A percentile compares a stretch with the other conserved stretches of the same genome.
phyloP scores from a whole-genome alignment of 2,888 invertebrate genomes.

The Panzeria rudis region DNA sequence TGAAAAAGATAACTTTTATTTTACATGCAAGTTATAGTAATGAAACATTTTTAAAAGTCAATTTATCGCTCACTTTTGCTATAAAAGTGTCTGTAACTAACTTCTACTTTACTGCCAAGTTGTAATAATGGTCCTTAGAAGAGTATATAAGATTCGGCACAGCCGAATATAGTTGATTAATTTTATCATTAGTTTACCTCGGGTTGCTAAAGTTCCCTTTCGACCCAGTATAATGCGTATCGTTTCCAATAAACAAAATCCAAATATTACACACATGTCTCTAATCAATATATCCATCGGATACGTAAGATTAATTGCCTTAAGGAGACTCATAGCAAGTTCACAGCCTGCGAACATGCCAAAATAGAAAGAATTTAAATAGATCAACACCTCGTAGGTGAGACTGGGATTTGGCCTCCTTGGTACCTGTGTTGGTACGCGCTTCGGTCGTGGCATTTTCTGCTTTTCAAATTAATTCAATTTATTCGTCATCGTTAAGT shows the following conservation, averaged over 20 bases:
- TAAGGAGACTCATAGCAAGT: conserved; percentile 91
- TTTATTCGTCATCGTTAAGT: conserved; percentile 47
- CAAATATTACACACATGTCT: conserved; percentile 91
- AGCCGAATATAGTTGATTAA: conserved; percentile 13
- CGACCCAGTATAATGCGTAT: conserved; percentile 92
- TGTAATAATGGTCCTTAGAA: no score
- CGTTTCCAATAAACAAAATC: conserved; percentile 91
- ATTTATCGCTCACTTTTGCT: no score
- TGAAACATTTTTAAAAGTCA: no score
- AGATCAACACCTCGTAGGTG: conserved; percentile 92
- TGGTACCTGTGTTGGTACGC: conserved; percentile 77
- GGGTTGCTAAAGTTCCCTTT: conserved; percentile 86
- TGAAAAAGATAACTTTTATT: no score
- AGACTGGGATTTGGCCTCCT: conserved; percentile 90
- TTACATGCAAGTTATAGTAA: no score
- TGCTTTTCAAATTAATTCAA: conserved; percentile 42
- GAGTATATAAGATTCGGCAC: background rate
- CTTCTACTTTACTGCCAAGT: no score
- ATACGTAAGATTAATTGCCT: conserved; percentile 92
- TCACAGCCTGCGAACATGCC: conserved; percentile 93
- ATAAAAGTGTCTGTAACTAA: no score
- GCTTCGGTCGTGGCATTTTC: conserved; percentile 79
- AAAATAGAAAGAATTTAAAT: conserved; percentile 93
- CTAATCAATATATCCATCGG: conserved; percentile 89
- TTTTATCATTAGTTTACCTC: conserved; percentile 77